Evolutionary conservation across 2,113 vertebrate genomes (phyloP), one percentile per base, ranked within the genome.

Genomic region (Aviceda subcristata): DNA sequence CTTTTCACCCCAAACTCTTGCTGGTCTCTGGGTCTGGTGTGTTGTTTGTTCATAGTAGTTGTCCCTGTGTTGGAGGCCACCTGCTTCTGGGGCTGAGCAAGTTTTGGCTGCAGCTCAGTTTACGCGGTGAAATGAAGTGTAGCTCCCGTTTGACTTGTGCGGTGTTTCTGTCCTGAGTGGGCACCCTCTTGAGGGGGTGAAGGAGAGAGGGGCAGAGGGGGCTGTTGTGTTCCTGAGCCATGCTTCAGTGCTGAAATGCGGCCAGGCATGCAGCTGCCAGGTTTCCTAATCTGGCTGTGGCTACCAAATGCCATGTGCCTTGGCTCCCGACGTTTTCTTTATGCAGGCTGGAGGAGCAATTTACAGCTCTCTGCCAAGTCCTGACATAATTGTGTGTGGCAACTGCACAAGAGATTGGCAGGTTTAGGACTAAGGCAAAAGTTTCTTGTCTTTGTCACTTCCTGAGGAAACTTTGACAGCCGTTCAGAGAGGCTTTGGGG

Each of bases 391-490:
- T 87, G 26, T 32, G 57, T 90, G 83, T 94, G 94, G 94, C 95
- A 96, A 67, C 83, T 4, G 0, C 59, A 41, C 73, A 59, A 74
- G 60, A 68, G 46, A 16, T 78, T 94, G 88, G 83, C 83, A 89
- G 91, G 43, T 79, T 87, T 88, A 64, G 38, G 17, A 82, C 83
- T 93, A 57, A 94, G 91, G 91, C 92, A n/a, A 77, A 77, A 94
- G 80, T 89, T 97, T 95, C 91, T 94, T 75, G 86, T 94, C 89
- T 97, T 92, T 94, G 94, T 95, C 91, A 94, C 94, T 96, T 97
- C 95, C 96, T 96, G 88, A 92, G 95, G 95, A 97, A 97, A 94
- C 69, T 95, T 90, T 94, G 86, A 89, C 45, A 16, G n/a, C 66
- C 62, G 51, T 75, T 75, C 69, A 38, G 75, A 75, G 67, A 22